phyloP scores from a whole-genome alignment of 2,888 invertebrate genomes.

The Belgica antarctica region DNA sequence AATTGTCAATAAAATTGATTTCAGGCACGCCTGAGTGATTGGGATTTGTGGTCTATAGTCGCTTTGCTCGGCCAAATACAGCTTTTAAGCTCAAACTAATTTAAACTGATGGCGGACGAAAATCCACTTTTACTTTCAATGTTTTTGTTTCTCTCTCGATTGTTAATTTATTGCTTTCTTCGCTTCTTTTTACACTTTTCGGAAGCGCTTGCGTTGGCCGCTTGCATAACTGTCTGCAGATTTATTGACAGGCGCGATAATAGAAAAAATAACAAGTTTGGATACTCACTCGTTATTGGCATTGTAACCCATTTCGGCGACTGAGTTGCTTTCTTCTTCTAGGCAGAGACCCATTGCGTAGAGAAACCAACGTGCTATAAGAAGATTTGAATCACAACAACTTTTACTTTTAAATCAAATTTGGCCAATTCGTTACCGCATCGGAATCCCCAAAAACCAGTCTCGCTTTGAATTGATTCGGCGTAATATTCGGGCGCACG shows the following conservation, averaged over 20 bases:
- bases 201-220: neutral
- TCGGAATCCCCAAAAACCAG: conserved; percentile 60
- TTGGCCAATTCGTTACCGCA: conserved; percentile 50
- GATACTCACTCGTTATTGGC: conserved; percentile 55
- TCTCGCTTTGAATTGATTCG: conserved; percentile 58
- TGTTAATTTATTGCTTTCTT: neutral
- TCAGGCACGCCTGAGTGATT: no score
- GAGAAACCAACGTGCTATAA: conserved; percentile 55
- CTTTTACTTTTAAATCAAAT: conserved; percentile 1
- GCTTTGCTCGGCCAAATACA: no score
- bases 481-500: conserved; percentile 62
- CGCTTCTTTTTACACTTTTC: neutral
- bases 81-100: no score
- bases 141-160: neutral
- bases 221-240: neutral
- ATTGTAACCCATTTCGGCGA: conserved; percentile 58
- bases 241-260: neutral
- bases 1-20: no score
- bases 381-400: no score
- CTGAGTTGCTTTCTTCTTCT: conserved; percentile 45
- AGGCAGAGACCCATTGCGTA: conserved; percentile 58
- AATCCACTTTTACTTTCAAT: neutral
- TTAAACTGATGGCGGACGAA: neutral
- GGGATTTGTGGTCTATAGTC: no score
- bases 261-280: neutral